phyloP scores from a whole-genome alignment of 1,140 invertebrate species.

The Drosophila mojavensis region DNA sequence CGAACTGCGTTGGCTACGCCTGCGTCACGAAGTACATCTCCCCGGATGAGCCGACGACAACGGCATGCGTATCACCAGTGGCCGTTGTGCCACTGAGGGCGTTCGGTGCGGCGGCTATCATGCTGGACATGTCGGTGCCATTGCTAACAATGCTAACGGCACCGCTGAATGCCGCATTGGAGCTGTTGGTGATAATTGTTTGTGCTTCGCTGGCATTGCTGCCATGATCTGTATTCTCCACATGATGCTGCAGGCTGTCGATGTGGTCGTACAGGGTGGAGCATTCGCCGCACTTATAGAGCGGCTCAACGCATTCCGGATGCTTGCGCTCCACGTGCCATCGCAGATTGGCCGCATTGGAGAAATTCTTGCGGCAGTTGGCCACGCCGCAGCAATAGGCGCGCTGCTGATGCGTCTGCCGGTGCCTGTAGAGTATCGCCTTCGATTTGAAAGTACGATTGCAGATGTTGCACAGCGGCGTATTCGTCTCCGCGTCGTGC shows the following conservation, averaged over 20 bases:
- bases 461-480: conserved; percentile 86
- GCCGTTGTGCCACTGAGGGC: conserved; percentile 14
- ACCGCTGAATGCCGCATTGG: conserved; percentile 58
- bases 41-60: conserved; percentile 67
- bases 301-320: conserved; percentile 59
- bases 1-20: conserved; percentile 75
- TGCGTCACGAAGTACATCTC: conserved; percentile 79
- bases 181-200: conserved; percentile 4
- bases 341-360: conserved; percentile 67
- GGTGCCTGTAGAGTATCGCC: conserved; percentile 86
- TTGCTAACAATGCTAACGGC: conserved; percentile 76
- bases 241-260: conserved; percentile 69
- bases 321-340: conserved; percentile 79
- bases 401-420: conserved; percentile 85
- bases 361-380: conserved; percentile 81
- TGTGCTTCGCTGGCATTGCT: conserved; percentile 26
- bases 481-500: conserved; percentile 85
- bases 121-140: conserved; percentile 62
- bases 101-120: conserved; percentile 50
- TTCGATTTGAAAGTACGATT: conserved; percentile 86
- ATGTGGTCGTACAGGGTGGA: conserved; percentile 62
- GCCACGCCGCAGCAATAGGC: conserved; percentile 76
- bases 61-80: conserved; percentile 59
- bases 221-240: conserved; percentile 71
- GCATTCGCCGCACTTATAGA: conserved; percentile 78